Evolutionary conservation across 2,888 invertebrate genomes (phyloP).

Genomic region (Tuberolachnus salignus): DNA sequence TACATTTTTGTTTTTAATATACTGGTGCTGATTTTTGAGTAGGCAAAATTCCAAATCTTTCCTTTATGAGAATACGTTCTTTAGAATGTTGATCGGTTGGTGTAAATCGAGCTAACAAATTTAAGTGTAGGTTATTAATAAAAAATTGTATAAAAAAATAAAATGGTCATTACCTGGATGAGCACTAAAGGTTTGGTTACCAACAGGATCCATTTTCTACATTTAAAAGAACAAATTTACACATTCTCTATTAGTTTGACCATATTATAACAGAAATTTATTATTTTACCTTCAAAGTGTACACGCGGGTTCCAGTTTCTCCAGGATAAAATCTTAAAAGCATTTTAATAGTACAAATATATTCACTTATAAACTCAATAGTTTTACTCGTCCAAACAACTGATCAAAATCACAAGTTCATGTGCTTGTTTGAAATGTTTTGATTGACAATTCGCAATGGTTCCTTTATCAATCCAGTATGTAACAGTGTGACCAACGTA

Average conservation of each 20-base stretch:
- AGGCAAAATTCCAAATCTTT: conserved; percentile 83
- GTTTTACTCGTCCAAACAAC: too few species aligned
- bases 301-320: conserved; percentile 79
- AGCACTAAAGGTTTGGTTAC: conserved; percentile 83
- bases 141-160: not conserved
- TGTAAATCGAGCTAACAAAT: conserved; percentile 80
- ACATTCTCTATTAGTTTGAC: not conserved
- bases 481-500: too few species aligned
- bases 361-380: too few species aligned
- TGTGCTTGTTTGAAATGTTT: too few species aligned
- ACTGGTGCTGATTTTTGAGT: conserved; percentile 81
- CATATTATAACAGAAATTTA: not conserved
- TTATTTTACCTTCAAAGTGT: conserved; percentile 78
- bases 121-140: conserved; percentile 33
- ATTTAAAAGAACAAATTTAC: conserved; percentile 61
- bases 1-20: conserved; percentile 64
- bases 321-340: conserved; percentile 79
- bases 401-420: too few species aligned
- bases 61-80: conserved; percentile 86
- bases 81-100: conserved; percentile 93
- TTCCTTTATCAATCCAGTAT: too few species aligned
- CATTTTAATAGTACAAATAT: conserved; percentile 68
- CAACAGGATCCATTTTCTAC: conserved; percentile 79
- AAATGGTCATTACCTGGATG: conserved; percentile 73
- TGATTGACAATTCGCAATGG: too few species aligned